Evolutionary conservation across 2,888 invertebrate genomes (phyloP), one percentile per base, ranked within the genome.

Genomic region (Timandra comae): DNA sequence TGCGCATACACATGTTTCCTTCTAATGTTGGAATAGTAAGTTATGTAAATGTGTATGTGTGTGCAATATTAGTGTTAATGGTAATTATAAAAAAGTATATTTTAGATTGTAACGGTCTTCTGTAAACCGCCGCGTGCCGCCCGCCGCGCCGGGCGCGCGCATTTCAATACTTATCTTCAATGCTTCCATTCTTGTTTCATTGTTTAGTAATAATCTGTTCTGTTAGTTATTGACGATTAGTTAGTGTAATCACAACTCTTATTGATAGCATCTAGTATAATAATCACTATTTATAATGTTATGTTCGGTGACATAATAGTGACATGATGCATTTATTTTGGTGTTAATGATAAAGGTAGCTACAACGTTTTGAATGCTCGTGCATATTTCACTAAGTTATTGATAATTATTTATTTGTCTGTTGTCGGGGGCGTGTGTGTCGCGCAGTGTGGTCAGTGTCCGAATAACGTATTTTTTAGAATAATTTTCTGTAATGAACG

Each of bases 291-390:
- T 60, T 69, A 59, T 56, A 63, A 75, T 58, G 72, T 79, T 81
- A 80, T 73, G 74, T 80, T 79, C 73, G 58, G 68, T 69, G 76
- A 82, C 79, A 80, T 81, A 73, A 77, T 73, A 79, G 84, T 84
- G 80, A 82, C 82, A 69, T 80, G 81, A 82, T 84, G 85, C 85
- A 85, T 85, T 85, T 85, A 85, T 84, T 81, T 81, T 57, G 73
- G 78, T 80, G 80, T 79, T 84, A 82, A 79, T 77, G 68, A 67
- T 82, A 81, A 79, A 76, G 76, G 75, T 82, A 84, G 80, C 80
- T 79, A 79, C 76, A 79, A 79, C 71, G 76, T 72, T 64, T n/a
- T 78, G 75, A 80, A 80, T 79, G 78, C 81, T 80, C 78, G 74
- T 74, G 76, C 73, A 63, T 74, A 65, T 67, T 73, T 73, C 77